These are phyloP conservation scores for Sapayoa aenigma DNA, from an alignment of 2,113 vertebrate species.

Conservation along the genomic window DNA sequence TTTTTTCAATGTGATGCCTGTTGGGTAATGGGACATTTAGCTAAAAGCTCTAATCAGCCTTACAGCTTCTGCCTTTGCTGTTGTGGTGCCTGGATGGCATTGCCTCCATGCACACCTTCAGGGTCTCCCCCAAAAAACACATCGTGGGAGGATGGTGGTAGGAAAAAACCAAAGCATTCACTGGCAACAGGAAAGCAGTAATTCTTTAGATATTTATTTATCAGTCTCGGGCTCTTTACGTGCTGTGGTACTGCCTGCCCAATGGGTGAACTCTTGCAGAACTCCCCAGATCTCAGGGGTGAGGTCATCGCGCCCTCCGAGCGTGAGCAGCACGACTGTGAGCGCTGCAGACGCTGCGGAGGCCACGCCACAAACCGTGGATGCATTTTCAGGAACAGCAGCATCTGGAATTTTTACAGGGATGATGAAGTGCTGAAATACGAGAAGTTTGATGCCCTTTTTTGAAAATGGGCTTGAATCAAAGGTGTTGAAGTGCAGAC, in stretches of 20 bases:
- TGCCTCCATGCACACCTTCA: background rate
- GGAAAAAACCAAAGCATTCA: background rate
- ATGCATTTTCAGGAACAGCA: background rate
- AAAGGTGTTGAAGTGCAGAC: background rate
- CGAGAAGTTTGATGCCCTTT: background rate
- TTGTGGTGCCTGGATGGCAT: background rate
- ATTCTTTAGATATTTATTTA: background rate
- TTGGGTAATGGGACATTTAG: background rate
- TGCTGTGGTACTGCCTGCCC: background rate
- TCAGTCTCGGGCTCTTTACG: background rate
- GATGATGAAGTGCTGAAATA: rapidly evolving
- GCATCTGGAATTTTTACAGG: background rate
- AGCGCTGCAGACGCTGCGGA: background rate
- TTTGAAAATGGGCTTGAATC: background rate
- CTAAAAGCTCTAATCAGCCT: background rate
- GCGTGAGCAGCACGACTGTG: background rate
- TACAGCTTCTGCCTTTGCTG: background rate
- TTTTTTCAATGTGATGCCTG: background rate
- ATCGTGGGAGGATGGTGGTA: background rate
- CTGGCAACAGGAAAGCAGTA: background rate
- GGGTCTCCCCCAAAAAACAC: background rate
- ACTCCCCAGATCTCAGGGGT: background rate
- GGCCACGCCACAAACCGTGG: background rate
- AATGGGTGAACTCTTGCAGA: background rate
- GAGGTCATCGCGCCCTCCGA: background rate